Base-by-base conservation (phyloP, 2,113 vertebrate species). In the Cavia aperea region DNA sequence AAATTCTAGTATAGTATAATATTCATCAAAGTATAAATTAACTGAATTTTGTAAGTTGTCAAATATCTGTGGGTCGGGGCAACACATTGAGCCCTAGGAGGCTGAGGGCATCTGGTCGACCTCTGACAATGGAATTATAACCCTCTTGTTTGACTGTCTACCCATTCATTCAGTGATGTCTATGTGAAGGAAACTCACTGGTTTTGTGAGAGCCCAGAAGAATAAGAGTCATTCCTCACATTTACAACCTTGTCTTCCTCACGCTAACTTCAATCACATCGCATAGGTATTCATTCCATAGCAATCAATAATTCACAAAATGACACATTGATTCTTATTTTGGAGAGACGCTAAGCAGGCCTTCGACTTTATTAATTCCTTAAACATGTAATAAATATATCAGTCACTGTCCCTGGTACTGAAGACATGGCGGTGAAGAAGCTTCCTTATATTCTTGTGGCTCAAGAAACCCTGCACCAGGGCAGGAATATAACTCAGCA, bases 1-100 rank as follows among this genome's bases (percentile, higher is more conserved):
- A 46, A 26, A 90, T 75, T 78, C 14, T 10, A 85, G 86, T 7
- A 86, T 16, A 88, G 84, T 93, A 84, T 72, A 83, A 87, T 93
- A 73, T 70, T 92, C 7, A 46, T 49, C 31, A 78, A n/a, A 86
- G 23, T 90, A 46, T 60, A 65, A 73, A 89, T 29, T 93, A 18
- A 88, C 77, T 86, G 66, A n/a, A 65, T 43, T 89, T 24, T 6
- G 10, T 63, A 66, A 89, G 15, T 66, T 94, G 54, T 87, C 70
- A 60, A 4, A 31, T 31, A 92, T 58, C 12, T 54, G 5, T 8
- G 19, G 49, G 8, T 68, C 24, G 36, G 7, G 66, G 7, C 33
- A 36, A 36, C 33, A 36, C 15, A 36, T 3, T 36, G 33, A 68
- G 5, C 33, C 33, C 66, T 14, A 62, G 58, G 85, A 10, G 1